Base-by-base conservation (phyloP, 2,888 invertebrate species). In the Eubasilissa splendida region DNA sequence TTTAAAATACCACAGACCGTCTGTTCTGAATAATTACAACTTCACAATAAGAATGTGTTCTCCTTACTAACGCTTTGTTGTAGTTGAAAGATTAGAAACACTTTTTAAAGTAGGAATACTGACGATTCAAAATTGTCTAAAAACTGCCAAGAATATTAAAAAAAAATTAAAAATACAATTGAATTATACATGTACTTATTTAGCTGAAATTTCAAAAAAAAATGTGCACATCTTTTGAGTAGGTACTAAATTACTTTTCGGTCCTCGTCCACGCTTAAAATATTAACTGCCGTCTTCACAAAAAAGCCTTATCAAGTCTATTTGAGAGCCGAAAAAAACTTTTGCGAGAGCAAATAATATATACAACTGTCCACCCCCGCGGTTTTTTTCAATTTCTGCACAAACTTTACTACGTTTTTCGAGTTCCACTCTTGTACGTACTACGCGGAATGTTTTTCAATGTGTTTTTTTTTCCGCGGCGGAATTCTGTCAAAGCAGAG, bases 401-500 rank as follows among this genome's bases (percentile, higher is more conserved):
- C 71, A 73, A 73, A 73, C 71, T 73, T 73, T 58, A 14, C 71
- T 71, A 56, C 54, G 56, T 56, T 73, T 58, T 73, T 33, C 71
- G 56, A 73, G 71, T 73, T 73, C 42, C 12, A n/a, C 71, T 77
- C 7, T 42, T 31, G 33, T 31, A 78, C 71, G 77, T 78, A 42
- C 42, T 42, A 78, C 77, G 71, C 71, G 59, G 53, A 12, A 77
- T 59, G 76, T 73, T 80, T 74, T 66, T 73, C 74, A 59, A 73
- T 73, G 59, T 68, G 68, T 80, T 75, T 68, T 68, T 68, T 63
- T 56, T 56, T 73, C 31, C 71, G 31, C 42, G 42, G 68, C 58
- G 68, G 68, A 74, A 60, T 77, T 77, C 80, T 81, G 81, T 83
- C 81, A 82, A 83, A 83, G 80, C 82, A 68, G 74, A 77, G 82